Conservation (phyloP, 2,113 vertebrate genomes). For the Arenaria interpres region DNA sequence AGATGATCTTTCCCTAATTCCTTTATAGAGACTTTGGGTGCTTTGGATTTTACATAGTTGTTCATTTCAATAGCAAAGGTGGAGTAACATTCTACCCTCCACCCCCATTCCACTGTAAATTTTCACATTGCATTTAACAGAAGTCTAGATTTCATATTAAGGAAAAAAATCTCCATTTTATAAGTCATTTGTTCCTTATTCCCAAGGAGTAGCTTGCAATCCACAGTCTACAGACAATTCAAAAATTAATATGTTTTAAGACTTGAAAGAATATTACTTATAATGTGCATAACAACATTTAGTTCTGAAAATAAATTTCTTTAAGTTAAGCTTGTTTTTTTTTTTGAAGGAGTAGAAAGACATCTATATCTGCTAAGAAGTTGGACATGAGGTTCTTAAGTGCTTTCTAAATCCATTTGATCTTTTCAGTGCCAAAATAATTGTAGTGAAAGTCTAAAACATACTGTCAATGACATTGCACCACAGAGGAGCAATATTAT, state of each 20-base stretch:
- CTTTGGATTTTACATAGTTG: not conserved
- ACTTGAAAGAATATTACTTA: not conserved
- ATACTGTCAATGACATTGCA: not conserved
- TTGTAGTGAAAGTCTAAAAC: not conserved
- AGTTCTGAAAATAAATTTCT: not conserved
- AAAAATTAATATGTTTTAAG: not conserved
- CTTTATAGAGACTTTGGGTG: not conserved
- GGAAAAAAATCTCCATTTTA: not conserved
- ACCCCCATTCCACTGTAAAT: not conserved
- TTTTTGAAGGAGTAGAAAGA: not conserved
- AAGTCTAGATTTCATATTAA: not conserved
- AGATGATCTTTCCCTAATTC: not conserved
- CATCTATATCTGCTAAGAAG: not conserved
- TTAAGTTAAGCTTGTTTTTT: not conserved
- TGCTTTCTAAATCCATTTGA: not conserved
- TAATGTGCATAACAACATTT: not conserved
- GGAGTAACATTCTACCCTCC: not conserved
- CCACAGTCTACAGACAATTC: not conserved
- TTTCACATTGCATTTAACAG: not conserved
- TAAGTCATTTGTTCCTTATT: not conserved
- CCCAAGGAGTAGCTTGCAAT: not conserved
- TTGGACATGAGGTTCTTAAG: not conserved
- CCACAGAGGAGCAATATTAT: not conserved
- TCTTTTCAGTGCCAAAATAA: not conserved
- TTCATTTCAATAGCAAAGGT: not conserved